phyloP scores from a whole-genome alignment of 2,797 vertebrate species.

The Melanogrammus aeglefinus region DNA sequence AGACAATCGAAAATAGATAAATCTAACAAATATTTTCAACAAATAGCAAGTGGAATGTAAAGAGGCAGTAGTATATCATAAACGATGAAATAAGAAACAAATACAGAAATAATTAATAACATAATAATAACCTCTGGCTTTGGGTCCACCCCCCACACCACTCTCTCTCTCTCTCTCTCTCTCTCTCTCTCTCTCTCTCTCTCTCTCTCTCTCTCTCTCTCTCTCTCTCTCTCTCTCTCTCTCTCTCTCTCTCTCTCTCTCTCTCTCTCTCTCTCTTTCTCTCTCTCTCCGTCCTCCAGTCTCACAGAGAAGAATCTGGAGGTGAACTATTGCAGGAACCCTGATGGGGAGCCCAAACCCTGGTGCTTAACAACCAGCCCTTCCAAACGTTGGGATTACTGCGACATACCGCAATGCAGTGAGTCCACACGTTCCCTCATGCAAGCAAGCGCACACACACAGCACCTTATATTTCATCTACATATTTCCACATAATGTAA shows the following conservation, averaged over 20 bases:
- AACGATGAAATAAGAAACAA: background rate
- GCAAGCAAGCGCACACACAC: background rate
- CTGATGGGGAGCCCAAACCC: slow-evolving; percentile 85
- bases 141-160: background rate
- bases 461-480: background rate
- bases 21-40: too few relatives aligned
- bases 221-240: background rate
- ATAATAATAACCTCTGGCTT: too few relatives aligned
- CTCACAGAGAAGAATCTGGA: slow-evolving; percentile 88
- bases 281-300: slow-evolving; percentile 58
- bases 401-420: slow-evolving; percentile 86
- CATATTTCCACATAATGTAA: background rate
- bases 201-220: background rate
- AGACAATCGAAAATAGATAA: too few relatives aligned
- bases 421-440: slow-evolving; percentile 29
- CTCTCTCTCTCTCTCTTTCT: background rate
- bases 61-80: background rate
- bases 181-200: background rate
- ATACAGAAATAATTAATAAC: too few relatives aligned
- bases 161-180: background rate
- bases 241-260: background rate
- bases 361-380: slow-evolving; percentile 90
- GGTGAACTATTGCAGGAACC: slow-evolving; percentile 94
- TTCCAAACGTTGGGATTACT: slow-evolving; percentile 87
- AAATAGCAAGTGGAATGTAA: too few relatives aligned